Conservation (phyloP, 2,888 invertebrate species). For the Amiota communis region DNA sequence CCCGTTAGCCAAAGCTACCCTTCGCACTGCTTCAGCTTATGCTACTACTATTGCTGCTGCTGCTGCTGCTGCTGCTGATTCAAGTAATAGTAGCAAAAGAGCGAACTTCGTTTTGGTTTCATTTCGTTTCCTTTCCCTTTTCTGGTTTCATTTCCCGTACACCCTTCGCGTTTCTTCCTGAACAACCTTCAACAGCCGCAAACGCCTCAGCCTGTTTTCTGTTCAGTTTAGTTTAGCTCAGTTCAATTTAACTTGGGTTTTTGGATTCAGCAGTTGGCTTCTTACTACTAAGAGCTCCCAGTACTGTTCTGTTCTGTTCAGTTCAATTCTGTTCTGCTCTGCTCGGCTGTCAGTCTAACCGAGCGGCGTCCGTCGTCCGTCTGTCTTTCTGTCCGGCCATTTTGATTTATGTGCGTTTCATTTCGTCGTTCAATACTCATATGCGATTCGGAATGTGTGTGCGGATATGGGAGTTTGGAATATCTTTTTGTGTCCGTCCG, state of each 20-base stretch:
- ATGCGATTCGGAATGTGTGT: conserved; percentile 65
- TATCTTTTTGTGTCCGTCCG: conserved; percentile 53
- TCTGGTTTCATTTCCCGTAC: conserved; percentile 65
- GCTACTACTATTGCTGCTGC: conserved; percentile 18
- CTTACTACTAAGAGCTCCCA: neutral
- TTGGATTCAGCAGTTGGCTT: neutral
- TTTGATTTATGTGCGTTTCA: conserved; percentile 73
- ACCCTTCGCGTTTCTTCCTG: conserved; percentile 28
- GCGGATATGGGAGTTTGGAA: conserved; percentile 69
- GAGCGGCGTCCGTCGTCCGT: conserved; percentile 48
- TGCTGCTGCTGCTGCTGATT: conserved; percentile 33
- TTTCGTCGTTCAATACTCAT: conserved; percentile 72
- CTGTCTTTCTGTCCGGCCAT: conserved; percentile 71
- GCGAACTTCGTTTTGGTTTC: conserved; percentile 39
- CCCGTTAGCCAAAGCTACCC: conserved; percentile 33
- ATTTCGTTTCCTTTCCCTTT: conserved; percentile 65
- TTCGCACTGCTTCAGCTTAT: conserved; percentile 37
- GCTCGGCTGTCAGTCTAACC: conserved; percentile 63
- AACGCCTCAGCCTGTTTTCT: conserved; percentile 47
- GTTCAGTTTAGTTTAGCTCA: conserved; percentile 35
- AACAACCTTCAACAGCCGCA: conserved; percentile 8
- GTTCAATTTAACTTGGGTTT: neutral
- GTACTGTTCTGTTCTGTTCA: conserved; percentile 1
- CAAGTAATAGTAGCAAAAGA: conserved; percentile 9
- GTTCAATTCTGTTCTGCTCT: conserved; percentile 20